Percentiles rank a stretch among this genome's conserved stretches.
Conservation (phyloP, 2,888 invertebrate species). For the Panopea generosa region DNA sequence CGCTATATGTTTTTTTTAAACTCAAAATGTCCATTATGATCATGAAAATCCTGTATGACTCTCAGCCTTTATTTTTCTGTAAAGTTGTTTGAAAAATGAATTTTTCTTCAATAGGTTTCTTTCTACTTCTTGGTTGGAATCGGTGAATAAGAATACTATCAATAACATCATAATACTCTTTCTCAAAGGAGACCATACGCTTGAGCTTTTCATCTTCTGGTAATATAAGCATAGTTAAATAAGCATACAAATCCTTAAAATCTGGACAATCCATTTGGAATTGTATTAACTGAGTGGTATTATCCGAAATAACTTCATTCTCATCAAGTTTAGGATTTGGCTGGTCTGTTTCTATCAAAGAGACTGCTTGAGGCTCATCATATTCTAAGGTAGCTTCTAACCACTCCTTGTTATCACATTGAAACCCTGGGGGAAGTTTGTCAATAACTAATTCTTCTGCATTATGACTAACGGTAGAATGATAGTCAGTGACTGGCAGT, state of each 20-base stretch:
- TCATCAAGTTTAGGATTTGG: too few species aligned
- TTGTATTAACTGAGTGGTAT: too few species aligned
- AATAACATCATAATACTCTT: conserved; percentile 15
- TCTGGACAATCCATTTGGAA: too few species aligned
- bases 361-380: too few species aligned
- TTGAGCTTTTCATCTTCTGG: conserved; percentile 15
- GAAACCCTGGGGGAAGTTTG: too few species aligned
- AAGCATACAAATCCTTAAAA: conserved; percentile 24
- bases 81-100: conserved; percentile 28
- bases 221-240: conserved; percentile 7
- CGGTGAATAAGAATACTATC: conserved; percentile 29
- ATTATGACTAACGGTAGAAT: too few species aligned
- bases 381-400: too few species aligned
- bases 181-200: conserved; percentile 6
- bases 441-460: too few species aligned
- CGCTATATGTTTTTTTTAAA: conserved; percentile 10
- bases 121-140: conserved; percentile 21
- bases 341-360: too few species aligned
- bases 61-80: conserved; percentile 18
- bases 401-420: too few species aligned
- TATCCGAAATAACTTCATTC: too few species aligned
- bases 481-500: too few species aligned
- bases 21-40: conserved; percentile 32
- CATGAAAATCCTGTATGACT: conserved; percentile 15
- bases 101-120: conserved; percentile 15